These are phyloP conservation scores for Pristionchus maxplancki DNA, from an alignment of 2,888 invertebrate species.

Conservation along the genomic window DNA sequence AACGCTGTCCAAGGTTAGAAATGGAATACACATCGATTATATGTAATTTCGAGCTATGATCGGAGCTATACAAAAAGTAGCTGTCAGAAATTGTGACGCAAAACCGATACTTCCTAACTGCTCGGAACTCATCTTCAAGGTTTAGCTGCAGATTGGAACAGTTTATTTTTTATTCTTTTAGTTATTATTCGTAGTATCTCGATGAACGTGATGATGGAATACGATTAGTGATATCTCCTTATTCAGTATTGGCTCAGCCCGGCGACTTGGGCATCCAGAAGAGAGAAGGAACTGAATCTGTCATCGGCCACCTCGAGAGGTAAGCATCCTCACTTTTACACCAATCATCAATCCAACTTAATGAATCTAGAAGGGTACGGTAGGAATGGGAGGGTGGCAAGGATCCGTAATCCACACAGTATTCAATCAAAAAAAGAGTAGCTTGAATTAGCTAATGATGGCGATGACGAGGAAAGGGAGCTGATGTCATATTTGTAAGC, in stretches of 20 bases:
- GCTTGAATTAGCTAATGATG: no score
- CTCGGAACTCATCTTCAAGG: not conserved
- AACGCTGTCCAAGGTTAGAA: constrained; percentile 73
- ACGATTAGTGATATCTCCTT: not conserved
- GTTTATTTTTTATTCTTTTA: no score
- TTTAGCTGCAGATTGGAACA: no score
- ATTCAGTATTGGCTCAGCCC: constrained; percentile 75
- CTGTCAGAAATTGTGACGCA: no score
- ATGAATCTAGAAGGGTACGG: no score
- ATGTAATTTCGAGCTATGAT: not conserved
- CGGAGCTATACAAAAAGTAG: not conserved
- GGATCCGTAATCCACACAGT: no score
- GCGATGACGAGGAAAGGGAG: not conserved
- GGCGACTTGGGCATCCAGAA: constrained; percentile 70
- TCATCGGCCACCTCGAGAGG: constrained; percentile 64
- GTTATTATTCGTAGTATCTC: no score
- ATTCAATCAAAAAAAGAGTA: no score
- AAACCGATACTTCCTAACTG: not conserved
- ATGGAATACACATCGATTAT: no score
- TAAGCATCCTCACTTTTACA: not conserved
- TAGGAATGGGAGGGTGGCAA: no score
- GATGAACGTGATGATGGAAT: no score
- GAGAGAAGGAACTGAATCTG: constrained; percentile 73
- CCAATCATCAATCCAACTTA: no score
- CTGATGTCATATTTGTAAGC: not conserved